Percentiles rank a stretch among this genome's conserved stretches.
Evolutionary conservation across 2,113 vertebrate genomes (phyloP).

Genomic region (Brachypteracias leptosomus): DNA sequence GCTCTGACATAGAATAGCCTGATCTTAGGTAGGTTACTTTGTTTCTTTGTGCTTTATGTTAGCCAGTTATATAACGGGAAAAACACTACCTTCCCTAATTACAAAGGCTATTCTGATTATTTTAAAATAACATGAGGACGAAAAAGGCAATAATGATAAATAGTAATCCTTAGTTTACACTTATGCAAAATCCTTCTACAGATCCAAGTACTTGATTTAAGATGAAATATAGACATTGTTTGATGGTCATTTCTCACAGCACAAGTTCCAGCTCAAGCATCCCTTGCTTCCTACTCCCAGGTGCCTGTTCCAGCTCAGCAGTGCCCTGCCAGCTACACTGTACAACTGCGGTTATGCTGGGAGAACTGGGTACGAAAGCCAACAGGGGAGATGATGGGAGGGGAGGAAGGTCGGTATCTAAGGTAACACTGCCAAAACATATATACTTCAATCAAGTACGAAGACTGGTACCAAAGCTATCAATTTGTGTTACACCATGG

Average conservation of each 20-base stretch:
- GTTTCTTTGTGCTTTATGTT: neutral
- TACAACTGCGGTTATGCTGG: neutral
- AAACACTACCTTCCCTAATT: conserved; percentile 24
- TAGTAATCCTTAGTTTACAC: conserved; percentile 29
- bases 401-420: neutral
- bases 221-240: conserved; percentile 14
- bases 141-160: conserved; percentile 61
- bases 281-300: conserved; percentile 25
- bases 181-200: conserved; percentile 53
- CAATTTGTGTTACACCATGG: neutral
- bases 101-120: conserved; percentile 44
- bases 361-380: neutral
- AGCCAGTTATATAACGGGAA: neutral
- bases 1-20: neutral
- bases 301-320: neutral
- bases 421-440: conserved; percentile 13
- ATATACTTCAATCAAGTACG: neutral
- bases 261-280: neutral
- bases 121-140: conserved; percentile 29
- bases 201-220: conserved; percentile 42
- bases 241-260: conserved; percentile 18
- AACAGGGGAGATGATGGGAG: neutral
- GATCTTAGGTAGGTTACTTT: neutral
- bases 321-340: neutral
- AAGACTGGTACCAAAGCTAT: conserved; percentile 38